Base-by-base conservation (phyloP, 2,797 vertebrate genomes). In the Chelon auratus region DNA sequence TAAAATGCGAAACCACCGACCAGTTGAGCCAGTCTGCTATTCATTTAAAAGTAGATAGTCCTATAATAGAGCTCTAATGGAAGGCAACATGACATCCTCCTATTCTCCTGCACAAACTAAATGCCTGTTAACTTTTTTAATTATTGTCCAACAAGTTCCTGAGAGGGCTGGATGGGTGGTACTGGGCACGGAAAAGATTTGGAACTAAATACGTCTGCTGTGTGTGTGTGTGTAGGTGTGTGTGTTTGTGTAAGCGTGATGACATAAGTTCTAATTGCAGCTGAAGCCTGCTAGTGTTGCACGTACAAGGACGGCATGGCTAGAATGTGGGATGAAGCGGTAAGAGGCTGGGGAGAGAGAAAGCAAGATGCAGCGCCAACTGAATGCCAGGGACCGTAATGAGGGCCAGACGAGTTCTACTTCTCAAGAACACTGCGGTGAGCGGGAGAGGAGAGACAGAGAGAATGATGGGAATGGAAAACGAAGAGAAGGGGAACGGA, bases 311-410 rank as follows among this genome's bases (percentile, higher is more conserved):
- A 68, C 64, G 75, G 56, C 80, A 84, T 52, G 85, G 73, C 47
- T 30, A 78, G 86, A 84, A 82, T 86, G 72, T 61, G 69, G 60
- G 81, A 91, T 90, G 88, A 89, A 87, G 82, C 82, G 68, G 77
- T 71, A 62, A 79, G 82, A 77, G 79, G 85, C 68, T 18, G 64
- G 77, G 72, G 83, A 88, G 76, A 66, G 62, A 54, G 72, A 52
- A 26, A 69, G 62, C 80, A 78, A 78, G 83, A 84, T 57, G 75
- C 71, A 78, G 73, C 83, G 77, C 81, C 73, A 62, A 86, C 64
- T 48, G 57, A 83, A 90, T 83, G 83, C 86, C 81, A 68, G 78
- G 68, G 72, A 81, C 83, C 72, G 88, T 92, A 91, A 91, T 89
- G 88, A 92, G 87, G 84, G 75, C 84, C 87, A 82, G 85, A 78